These are phyloP conservation scores for Gobio gobio DNA, from an alignment of 2,113 vertebrate genomes.

Conservation along the genomic window DNA sequence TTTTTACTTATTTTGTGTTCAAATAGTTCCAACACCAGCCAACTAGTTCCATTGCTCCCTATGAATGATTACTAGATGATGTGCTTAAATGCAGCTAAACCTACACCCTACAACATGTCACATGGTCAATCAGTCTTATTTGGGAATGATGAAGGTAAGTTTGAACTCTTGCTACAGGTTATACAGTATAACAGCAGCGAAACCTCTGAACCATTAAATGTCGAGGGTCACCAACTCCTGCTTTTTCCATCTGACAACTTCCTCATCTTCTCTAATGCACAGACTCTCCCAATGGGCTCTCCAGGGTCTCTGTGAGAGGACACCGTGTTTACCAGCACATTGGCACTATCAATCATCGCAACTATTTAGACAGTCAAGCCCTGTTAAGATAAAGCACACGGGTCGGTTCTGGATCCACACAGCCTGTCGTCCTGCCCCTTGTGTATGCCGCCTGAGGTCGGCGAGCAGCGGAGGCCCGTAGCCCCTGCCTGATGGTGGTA, in stretches of 20 bases:
- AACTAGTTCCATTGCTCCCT: not conserved
- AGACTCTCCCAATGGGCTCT: constrained; percentile 38
- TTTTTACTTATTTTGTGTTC: not conserved
- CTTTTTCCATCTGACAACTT: constrained; percentile 42
- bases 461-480: constrained; percentile 9
- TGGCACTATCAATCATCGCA: constrained; percentile 59
- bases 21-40: not conserved
- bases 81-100: not conserved
- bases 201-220: constrained; percentile 51
- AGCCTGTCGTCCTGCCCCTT: constrained; percentile 46
- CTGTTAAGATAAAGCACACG: constrained; percentile 64
- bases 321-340: constrained; percentile 55
- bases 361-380: constrained; percentile 50
- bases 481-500: constrained; percentile 42
- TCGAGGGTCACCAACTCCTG: constrained; percentile 43
- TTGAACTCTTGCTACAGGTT: constrained; percentile 10
- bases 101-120: not conserved
- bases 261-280: constrained; percentile 44
- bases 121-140: not conserved
- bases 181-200: constrained; percentile 16
- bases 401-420: constrained; percentile 45
- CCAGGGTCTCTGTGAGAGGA: constrained; percentile 27
- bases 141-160: not conserved
- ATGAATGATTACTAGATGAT: not conserved
- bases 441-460: constrained; percentile 43